These are phyloP conservation scores for Chrysolina americana DNA, from an alignment of 2,888 invertebrate species.

Conservation along the genomic window DNA sequence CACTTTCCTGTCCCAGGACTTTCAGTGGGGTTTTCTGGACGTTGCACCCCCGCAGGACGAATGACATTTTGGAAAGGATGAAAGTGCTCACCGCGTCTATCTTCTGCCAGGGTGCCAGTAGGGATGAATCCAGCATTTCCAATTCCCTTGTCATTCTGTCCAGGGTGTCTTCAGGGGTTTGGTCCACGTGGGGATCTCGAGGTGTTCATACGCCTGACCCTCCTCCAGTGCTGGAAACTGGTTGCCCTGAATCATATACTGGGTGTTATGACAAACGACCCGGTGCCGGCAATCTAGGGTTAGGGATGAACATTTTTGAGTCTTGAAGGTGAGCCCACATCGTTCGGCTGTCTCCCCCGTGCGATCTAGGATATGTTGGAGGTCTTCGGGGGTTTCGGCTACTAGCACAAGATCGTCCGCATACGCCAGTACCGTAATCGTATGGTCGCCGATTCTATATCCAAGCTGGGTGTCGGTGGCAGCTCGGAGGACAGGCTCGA, in stretches of 20 bases:
- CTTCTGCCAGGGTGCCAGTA: conserved; percentile 54
- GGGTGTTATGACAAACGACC: conserved; percentile 32
- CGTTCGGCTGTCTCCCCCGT: conserved; percentile 36
- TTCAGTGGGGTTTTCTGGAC: conserved; percentile 53
- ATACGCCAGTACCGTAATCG: conserved; percentile 30
- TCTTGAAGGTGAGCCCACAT: conserved; percentile 58
- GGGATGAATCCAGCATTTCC: conserved; percentile 35
- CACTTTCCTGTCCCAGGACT: conserved; percentile 51
- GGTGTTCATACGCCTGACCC: conserved; percentile 57
- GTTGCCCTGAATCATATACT: conserved; percentile 49
- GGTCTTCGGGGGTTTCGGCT: conserved; percentile 38
- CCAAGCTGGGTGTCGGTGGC: not conserved
- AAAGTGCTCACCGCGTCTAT: conserved; percentile 45
- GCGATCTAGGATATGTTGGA: conserved; percentile 40
- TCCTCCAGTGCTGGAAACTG: conserved; percentile 44
- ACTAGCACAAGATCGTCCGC: conserved; percentile 44
- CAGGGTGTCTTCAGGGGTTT: conserved; percentile 48
- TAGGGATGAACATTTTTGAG: conserved; percentile 57
- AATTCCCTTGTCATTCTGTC: conserved; percentile 49
- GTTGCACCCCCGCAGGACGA: conserved; percentile 55
- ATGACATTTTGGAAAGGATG: conserved; percentile 52
- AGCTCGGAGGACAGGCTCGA: conserved; percentile 45
- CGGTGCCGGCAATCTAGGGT: conserved; percentile 44
- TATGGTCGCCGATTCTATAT: conserved; percentile 2
- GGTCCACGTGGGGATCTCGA: conserved; percentile 60